Conservation (phyloP, 2,797 vertebrate species). For the Anguilla megastoma region DNA sequence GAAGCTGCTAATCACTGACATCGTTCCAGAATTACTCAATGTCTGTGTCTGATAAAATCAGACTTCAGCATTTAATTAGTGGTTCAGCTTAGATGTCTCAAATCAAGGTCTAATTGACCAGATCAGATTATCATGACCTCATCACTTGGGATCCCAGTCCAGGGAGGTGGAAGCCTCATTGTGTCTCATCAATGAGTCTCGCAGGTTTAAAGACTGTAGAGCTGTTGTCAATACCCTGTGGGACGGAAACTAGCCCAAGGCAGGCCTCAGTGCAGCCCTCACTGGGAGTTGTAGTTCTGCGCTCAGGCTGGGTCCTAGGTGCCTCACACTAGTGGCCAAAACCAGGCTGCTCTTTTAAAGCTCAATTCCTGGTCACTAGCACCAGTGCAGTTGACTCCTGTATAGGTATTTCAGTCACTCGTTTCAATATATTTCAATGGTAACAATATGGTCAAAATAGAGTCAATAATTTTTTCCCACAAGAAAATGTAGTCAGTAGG, state of each 20-base stretch:
- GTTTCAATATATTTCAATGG: too few species aligned
- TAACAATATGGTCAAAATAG: too few species aligned
- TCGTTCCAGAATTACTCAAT: conserved; percentile 17
- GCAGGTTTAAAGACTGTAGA: conserved; percentile 54
- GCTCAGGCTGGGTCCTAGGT: conserved; percentile 36
- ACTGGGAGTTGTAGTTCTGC: conserved; percentile 43
- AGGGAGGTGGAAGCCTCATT: conserved; percentile 47
- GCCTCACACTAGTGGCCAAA: conserved; percentile 16
- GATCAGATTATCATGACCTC: conserved; percentile 60
- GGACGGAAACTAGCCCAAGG: conserved; percentile 41
- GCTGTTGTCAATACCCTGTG: conserved; percentile 6
- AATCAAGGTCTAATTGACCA: conserved; percentile 58
- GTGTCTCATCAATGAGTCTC: conserved; percentile 64
- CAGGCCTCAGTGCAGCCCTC: background rate
- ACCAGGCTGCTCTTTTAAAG: too few species aligned
- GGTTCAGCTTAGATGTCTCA: conserved; percentile 37
- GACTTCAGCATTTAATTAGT: conserved; percentile 49
- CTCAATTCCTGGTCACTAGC: too few species aligned
- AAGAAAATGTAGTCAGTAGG: too few species aligned
- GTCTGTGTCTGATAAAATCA: conserved; percentile 48
- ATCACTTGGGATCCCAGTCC: conserved; percentile 44
- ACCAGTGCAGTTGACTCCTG: too few species aligned
- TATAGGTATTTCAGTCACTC: too few species aligned
- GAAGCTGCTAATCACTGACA: conserved; percentile 23
- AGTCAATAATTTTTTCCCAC: too few species aligned